Conservation (phyloP, 2,888 invertebrate species). For the Micoletzkya japonica region DNA sequence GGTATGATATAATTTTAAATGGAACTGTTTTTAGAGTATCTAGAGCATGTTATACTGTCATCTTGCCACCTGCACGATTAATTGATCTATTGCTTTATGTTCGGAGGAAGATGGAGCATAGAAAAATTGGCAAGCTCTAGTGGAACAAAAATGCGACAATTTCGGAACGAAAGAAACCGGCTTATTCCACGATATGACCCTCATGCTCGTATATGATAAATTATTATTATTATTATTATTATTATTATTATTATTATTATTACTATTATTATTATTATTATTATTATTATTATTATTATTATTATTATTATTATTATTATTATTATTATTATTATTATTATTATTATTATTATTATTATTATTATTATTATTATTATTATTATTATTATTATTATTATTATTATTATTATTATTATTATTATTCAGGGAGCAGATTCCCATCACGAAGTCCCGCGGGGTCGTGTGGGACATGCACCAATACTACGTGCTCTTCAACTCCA, state of each 20-base stretch:
- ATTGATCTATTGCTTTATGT: too few species aligned
- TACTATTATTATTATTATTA: conserved; percentile 1
- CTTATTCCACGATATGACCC: too few species aligned
- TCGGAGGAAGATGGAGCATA: too few species aligned
- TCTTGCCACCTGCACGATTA: too few species aligned
- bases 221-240: conserved; percentile 1
- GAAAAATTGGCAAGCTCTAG: too few species aligned
- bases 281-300: conserved; percentile 1
- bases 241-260: conserved; percentile 1
- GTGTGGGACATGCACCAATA: conserved; percentile 69
- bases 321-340: conserved; percentile 1
- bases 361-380: conserved; percentile 1
- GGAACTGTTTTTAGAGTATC: too few species aligned
- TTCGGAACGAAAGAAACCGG: too few species aligned
- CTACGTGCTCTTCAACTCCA: conserved; percentile 69
- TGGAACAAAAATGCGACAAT: too few species aligned
- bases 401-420: conserved; percentile 1
- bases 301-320: conserved; percentile 1
- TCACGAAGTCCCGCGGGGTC: conserved; percentile 43
- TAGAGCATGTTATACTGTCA: too few species aligned
- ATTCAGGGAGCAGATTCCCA: conserved; percentile 45
- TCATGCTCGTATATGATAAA: too few species aligned
- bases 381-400: conserved; percentile 1
- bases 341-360: conserved; percentile 1
- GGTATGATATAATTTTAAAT: too few species aligned